These are phyloP conservation scores for Rotaria socialis DNA, from an alignment of 2,888 invertebrate genomes.

Conservation along the genomic window DNA sequence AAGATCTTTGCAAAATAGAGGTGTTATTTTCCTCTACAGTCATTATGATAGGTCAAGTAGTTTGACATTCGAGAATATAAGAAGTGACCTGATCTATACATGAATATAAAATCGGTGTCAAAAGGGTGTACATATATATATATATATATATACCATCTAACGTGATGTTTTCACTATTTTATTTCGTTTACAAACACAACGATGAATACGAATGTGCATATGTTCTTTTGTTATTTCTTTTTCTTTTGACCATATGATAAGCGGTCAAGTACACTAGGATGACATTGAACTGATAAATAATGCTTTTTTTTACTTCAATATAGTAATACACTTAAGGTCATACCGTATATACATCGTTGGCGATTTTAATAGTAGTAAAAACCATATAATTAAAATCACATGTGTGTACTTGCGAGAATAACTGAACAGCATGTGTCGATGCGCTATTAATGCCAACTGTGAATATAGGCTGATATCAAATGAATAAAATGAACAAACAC, in stretches of 20 bases:
- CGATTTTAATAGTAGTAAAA: neutral
- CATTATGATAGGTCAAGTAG: conserved; percentile 17
- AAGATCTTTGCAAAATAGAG: neutral
- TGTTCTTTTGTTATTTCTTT: neutral
- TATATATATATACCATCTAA: neutral
- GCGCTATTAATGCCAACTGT: conserved; percentile 1
- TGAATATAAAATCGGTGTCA: neutral
- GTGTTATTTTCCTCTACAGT: conserved; percentile 13
- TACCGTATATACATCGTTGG: neutral
- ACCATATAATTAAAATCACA: neutral
- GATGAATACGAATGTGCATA: neutral
- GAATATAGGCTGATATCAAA: neutral
- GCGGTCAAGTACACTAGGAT: neutral
- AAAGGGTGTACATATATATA: neutral
- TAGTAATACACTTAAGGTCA: neutral
- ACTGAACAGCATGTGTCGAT: conserved; percentile 4
- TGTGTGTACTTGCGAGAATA: neutral
- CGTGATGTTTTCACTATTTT: conserved; percentile 11
- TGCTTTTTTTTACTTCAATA: neutral
- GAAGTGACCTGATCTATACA: neutral
- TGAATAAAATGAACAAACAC: conserved; percentile 17
- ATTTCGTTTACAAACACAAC: neutral
- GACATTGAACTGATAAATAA: conserved; percentile 13
- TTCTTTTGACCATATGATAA: conserved; percentile 1
- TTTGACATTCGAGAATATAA: conserved; percentile 1